Evolutionary conservation across 2,888 invertebrate genomes (phyloP).

Genomic region (Ptychoptera contaminata): DNA sequence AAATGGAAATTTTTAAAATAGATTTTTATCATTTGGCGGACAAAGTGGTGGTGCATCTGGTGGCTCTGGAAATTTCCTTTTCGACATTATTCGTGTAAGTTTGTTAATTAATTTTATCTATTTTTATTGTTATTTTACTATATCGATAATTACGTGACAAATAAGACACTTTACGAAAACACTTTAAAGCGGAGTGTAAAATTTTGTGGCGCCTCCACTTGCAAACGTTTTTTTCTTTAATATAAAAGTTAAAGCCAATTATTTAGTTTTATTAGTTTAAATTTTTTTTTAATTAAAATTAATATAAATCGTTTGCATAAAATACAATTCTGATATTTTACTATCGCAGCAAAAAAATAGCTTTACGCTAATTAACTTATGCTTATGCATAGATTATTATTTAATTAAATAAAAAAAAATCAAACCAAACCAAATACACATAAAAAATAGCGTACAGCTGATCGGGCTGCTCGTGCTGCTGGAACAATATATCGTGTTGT

Average conservation of each 20-base stretch:
- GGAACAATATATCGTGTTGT: slow-evolving; percentile 65
- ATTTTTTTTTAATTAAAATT: too few relatives aligned
- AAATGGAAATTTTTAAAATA: slow-evolving; percentile 12
- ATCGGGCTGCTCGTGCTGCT: slow-evolving; percentile 63
- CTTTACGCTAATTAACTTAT: neutral
- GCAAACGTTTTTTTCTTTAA: too few relatives aligned
- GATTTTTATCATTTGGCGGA: slow-evolving; percentile 51
- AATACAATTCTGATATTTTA: too few relatives aligned
- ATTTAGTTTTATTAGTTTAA: too few relatives aligned
- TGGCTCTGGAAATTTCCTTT: slow-evolving; percentile 76
- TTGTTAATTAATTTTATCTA: slow-evolving; percentile 5
- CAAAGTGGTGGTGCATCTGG: slow-evolving; percentile 35
- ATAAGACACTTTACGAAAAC: too few relatives aligned
- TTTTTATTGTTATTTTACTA: too few relatives aligned
- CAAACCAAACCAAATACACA: slow-evolving; percentile 9
- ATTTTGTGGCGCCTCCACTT: too few relatives aligned
- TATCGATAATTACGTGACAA: too few relatives aligned
- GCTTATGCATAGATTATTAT: slow-evolving; percentile 1
- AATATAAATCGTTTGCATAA: too few relatives aligned
- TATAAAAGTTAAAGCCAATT: too few relatives aligned
- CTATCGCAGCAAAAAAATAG: neutral
- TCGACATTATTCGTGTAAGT: slow-evolving; percentile 79
- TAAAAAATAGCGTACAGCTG: slow-evolving; percentile 50
- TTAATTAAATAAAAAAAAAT: slow-evolving; percentile 6
- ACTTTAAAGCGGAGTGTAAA: too few relatives aligned